Conservation (phyloP, 1,140 invertebrate species). For the Xylocopa sonorina region DNA sequence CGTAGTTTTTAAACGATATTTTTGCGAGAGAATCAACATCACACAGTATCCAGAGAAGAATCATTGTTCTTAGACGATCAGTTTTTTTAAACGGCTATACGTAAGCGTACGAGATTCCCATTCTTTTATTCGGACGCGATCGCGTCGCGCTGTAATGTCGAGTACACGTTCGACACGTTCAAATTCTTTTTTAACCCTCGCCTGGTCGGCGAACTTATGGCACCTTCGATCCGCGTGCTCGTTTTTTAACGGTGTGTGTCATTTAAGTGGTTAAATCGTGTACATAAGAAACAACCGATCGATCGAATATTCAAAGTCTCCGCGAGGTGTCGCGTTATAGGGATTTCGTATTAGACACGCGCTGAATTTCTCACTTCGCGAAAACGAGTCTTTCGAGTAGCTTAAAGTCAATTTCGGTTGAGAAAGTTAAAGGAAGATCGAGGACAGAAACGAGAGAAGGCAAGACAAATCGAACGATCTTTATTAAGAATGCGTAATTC, state of each 20-base stretch:
- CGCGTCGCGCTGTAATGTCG: conserved; percentile 9
- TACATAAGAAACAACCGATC: conserved; percentile 43
- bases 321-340: neutral
- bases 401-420: conserved; percentile 1
- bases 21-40: conserved; percentile 58
- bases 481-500: neutral
- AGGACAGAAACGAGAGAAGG: neutral
- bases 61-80: conserved; percentile 31
- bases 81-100: conserved; percentile 64
- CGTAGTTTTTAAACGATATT: conserved; percentile 57
- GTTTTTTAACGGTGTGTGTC: conserved; percentile 51
- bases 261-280: conserved; percentile 44
- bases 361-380: conserved; percentile 5
- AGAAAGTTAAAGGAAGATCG: neutral
- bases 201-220: neutral
- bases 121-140: conserved; percentile 51
- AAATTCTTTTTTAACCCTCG: conserved; percentile 51
- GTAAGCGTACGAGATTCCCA: conserved; percentile 27
- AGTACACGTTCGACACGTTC: conserved; percentile 35
- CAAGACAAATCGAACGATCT: neutral
- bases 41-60: conserved; percentile 46
- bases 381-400: conserved; percentile 16
- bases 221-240: conserved; percentile 51
- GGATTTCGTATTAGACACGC: conserved; percentile 12
- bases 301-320: conserved; percentile 7